These are phyloP conservation scores for Accipiter virgatus DNA, from an alignment of 2,113 vertebrate genomes.

Conservation along the genomic window DNA sequence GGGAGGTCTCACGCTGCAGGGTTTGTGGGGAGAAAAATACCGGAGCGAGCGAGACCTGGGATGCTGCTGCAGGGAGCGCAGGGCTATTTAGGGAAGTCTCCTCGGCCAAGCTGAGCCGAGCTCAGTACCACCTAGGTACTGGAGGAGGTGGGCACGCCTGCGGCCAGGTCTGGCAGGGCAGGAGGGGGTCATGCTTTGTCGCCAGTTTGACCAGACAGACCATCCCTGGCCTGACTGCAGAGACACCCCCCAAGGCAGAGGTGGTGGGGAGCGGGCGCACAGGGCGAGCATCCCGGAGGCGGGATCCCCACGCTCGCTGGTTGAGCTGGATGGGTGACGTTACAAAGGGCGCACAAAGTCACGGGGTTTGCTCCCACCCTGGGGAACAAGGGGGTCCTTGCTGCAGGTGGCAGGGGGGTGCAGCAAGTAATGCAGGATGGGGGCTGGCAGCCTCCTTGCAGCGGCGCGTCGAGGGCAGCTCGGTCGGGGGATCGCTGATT, in stretches of 20 bases:
- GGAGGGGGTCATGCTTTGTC: neutral
- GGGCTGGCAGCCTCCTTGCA: neutral
- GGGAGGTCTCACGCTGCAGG: neutral
- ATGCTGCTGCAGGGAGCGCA: neutral
- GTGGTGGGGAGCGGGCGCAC: neutral
- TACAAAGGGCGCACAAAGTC: neutral
- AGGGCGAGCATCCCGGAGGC: neutral
- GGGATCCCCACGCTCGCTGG: accelerated
- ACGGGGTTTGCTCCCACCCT: neutral
- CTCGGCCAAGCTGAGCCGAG: accelerated
- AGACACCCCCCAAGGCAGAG: neutral
- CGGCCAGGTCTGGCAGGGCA: neutral
- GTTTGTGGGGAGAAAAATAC: neutral
- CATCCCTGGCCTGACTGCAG: neutral
- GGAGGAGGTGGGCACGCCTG: neutral
- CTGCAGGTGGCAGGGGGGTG: neutral
- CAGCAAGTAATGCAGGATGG: neutral
- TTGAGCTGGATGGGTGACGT: neutral
- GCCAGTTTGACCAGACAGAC: neutral
- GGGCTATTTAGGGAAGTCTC: neutral
- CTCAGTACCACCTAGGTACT: neutral
- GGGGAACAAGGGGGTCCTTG: neutral
- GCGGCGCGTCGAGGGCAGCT: neutral
- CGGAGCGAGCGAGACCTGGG: accelerated
- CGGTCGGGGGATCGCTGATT: accelerated